A percentile compares a stretch with the other conserved stretches of the same genome.
These are phyloP conservation scores for Spilogale gracilis DNA, from an alignment of 2,113 vertebrate genomes.

Conservation along the genomic window DNA sequence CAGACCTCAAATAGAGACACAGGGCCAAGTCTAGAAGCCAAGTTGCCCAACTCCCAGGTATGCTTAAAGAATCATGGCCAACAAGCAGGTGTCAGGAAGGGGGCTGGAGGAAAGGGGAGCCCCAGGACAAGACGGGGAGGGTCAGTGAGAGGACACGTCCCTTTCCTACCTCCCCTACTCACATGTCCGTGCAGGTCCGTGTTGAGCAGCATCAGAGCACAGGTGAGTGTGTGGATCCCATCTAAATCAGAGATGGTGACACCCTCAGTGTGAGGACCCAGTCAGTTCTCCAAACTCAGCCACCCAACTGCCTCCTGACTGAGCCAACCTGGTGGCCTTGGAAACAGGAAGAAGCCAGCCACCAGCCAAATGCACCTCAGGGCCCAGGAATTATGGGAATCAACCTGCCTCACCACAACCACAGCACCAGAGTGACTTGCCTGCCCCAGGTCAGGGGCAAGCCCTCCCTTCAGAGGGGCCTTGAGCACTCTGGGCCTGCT, in stretches of 20 bases:
- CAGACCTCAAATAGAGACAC: background rate
- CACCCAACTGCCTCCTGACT: background rate
- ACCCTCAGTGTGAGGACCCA: background rate
- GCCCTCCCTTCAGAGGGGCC: background rate
- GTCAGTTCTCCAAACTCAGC: background rate
- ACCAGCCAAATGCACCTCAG: background rate
- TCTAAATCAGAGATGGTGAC: slow-evolving; percentile 85
- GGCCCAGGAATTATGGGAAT: background rate
- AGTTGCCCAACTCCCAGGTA: background rate
- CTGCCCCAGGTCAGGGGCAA: background rate
- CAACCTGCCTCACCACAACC: background rate
- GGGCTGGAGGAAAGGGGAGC: background rate
- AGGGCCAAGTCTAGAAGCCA: background rate
- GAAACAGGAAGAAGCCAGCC: background rate
- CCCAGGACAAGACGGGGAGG: accelerated
- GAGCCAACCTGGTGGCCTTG: background rate
- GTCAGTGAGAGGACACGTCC: background rate
- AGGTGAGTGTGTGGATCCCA: slow-evolving; percentile 90
- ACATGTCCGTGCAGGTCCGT: slow-evolving; percentile 91
- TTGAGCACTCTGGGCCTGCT: background rate
- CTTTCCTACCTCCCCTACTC: slow-evolving; percentile 72
- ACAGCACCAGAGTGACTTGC: background rate
- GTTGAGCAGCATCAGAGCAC: slow-evolving; percentile 92
- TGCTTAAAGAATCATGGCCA: background rate
- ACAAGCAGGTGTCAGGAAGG: background rate